A percentile compares a stretch with the other conserved stretches of the same genome.
Evolutionary conservation across 1,140 invertebrate genomes (phyloP).

Genomic region (Anoplolepis gracilipes): DNA sequence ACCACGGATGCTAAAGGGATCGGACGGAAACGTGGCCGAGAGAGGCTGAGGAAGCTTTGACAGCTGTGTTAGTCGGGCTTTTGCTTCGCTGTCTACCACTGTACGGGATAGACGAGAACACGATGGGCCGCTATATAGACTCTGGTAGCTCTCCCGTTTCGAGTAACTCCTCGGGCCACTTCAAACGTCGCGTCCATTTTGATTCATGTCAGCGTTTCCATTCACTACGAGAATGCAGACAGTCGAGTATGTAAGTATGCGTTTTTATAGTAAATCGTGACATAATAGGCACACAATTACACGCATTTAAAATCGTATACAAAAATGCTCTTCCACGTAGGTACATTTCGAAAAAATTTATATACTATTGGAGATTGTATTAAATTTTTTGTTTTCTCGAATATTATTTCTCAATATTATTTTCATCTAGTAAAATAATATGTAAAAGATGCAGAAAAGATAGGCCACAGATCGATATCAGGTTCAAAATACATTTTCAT

Average conservation of each 20-base stretch:
- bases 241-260: slow-evolving; percentile 24
- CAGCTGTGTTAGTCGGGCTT: slow-evolving; percentile 74
- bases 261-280: slow-evolving; percentile 28
- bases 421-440: background rate
- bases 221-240: slow-evolving; percentile 53
- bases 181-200: slow-evolving; percentile 74
- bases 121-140: slow-evolving; percentile 43
- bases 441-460: background rate
- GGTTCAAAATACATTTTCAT: slow-evolving; percentile 14
- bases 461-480: background rate
- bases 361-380: background rate
- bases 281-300: slow-evolving; percentile 23
- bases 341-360: background rate
- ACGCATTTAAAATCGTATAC: background rate
- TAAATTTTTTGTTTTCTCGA: background rate
- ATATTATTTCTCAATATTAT: background rate
- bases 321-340: background rate
- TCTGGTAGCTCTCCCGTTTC: slow-evolving; percentile 63
- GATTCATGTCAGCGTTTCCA: slow-evolving; percentile 51
- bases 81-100: slow-evolving; percentile 57
- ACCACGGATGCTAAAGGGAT: slow-evolving; percentile 40
- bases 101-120: slow-evolving; percentile 58
- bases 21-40: slow-evolving; percentile 62
- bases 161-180: slow-evolving; percentile 69
- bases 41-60: slow-evolving; percentile 72